Base-by-base conservation (phyloP, 1,140 invertebrate genomes). In the Nasonia vitripennis region DNA sequence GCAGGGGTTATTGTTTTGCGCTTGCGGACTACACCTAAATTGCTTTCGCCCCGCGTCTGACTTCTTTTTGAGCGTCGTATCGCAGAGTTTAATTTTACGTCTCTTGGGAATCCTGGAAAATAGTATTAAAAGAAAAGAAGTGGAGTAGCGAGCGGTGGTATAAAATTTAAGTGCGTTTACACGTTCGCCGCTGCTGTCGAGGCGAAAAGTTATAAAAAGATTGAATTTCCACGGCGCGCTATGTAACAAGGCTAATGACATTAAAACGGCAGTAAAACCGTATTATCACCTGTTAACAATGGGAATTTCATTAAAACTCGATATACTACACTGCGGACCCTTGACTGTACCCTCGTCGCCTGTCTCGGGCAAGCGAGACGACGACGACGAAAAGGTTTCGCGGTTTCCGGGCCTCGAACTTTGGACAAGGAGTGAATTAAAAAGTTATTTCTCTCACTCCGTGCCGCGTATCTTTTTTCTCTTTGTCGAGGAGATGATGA, bases 221-320 rank as follows among this genome's bases (percentile, higher is more conserved):
- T 62, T 62, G 55, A 62, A 62, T 62, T 62, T 62, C 20, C 55
- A 20, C 20, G 17, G 3, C 55, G 55, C 20, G 17, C 55, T 20
- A 55, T 62, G 11, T 82, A 82, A 82, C 55, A 74, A 55, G 41
- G 70, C 31, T 80, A 80, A 62, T 84, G 79, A 2, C 48, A 74
- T 81, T 81, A 85, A 20, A 77, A n/a, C 34, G 68, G 73, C 10
- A 17, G 79, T 77, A 77, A 77, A 85, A 85, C 23, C 81, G 48
- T 77, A 85, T 85, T 85, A 85, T 81, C 84, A 55, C 79, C 78
- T 37, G 80, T 77, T 81, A 81, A 81, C 41, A 77, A 77, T 23
- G 71, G 68, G 79, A 85, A 85, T 85, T 85, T 68, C 79, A 81
- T 81, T 85, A 85, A 85, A 85, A 77, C 84, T 85, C 84, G 78